Evolutionary conservation across 2,113 vertebrate genomes (phyloP), one percentile per base, ranked within the genome.

Genomic region (Mionectes macconnelli): DNA sequence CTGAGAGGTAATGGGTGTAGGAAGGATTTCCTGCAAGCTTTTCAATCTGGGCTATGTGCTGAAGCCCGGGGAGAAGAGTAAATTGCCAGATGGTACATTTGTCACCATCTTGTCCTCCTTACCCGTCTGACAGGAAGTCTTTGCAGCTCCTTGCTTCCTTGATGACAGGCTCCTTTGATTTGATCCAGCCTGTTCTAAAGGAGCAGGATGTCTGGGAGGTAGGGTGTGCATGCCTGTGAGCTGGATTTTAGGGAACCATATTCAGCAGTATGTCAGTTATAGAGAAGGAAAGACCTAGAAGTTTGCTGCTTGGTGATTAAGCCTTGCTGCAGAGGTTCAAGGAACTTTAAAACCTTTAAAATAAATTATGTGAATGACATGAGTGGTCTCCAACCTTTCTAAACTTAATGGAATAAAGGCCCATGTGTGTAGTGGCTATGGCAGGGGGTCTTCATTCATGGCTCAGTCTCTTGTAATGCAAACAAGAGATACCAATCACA

Each of bases 361-460:
- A 68, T 45, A 39, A 55, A 56, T 35, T n/a, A 16, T 4, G 6
- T 25, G 25, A 59, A n/a, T 0, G 0, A 25, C 0, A 0, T 31
- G 30, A 75, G 27, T 67, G 25, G 19, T 87, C n/a, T 77, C 37
- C 59, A 89, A 53, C 6, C 14, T 78, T 74, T 53, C 35, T 42
- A 57, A 30, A 66, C 23, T 12, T 44, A 4, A 4, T 73, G 68
- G 44, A 80, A 73, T 73, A 72, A 86, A 68, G 30, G 18, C 37
- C 31, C 1, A 0, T 33, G 22, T 57, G 50, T 68, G 25, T 40
- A 76, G 40, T 44, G 27, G 20, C 49, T 60, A 17, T 21, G 24
- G 49, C 10, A 69, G 33, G 10, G 7, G 0, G 3, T 56, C 15
- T 30, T 77, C 30, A 40, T 50, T 84, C n/a, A 19, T 56, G 50